phyloP scores from a whole-genome alignment of 2,113 vertebrate genomes.

The Cynocephalus volans region DNA sequence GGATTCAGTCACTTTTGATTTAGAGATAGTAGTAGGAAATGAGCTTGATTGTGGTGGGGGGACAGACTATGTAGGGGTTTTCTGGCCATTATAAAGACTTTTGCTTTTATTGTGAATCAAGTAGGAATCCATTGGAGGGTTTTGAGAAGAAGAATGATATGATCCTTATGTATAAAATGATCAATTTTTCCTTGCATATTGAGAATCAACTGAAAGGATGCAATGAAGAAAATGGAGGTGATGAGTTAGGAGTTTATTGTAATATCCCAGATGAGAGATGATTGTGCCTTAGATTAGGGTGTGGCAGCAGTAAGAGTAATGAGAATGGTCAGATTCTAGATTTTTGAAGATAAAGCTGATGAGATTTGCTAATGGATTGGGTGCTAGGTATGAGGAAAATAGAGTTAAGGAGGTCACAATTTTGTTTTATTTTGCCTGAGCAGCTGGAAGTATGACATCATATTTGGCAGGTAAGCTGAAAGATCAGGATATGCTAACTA shows the following conservation, averaged over 20 bases:
- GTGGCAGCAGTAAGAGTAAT: background rate
- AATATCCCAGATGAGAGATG: background rate
- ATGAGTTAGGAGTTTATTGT: background rate
- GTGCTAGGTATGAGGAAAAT: background rate
- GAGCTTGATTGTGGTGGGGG: background rate
- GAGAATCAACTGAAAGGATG: background rate
- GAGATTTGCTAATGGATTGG: slow-evolving; percentile 16
- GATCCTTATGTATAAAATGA: slow-evolving; percentile 13
- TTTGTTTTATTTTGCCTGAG: background rate
- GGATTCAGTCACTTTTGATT: background rate
- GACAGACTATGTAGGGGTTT: background rate
- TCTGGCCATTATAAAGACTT: background rate
- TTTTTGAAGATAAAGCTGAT: background rate
- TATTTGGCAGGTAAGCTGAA: background rate
- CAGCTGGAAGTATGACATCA: background rate
- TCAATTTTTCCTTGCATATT: background rate
- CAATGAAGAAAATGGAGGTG: background rate
- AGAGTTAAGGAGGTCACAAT: background rate
- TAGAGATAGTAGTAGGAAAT: slow-evolving; percentile 43
- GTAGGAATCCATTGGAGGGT: background rate
- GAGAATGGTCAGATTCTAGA: background rate
- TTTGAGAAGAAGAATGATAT: slow-evolving; percentile 36
- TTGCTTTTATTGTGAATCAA: slow-evolving; percentile 12
- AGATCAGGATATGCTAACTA: slow-evolving; percentile 6
- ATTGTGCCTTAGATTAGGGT: slow-evolving; percentile 31